Base-by-base conservation (phyloP, 1,140 invertebrate genomes). In the Brachionus plicatilis region DNA sequence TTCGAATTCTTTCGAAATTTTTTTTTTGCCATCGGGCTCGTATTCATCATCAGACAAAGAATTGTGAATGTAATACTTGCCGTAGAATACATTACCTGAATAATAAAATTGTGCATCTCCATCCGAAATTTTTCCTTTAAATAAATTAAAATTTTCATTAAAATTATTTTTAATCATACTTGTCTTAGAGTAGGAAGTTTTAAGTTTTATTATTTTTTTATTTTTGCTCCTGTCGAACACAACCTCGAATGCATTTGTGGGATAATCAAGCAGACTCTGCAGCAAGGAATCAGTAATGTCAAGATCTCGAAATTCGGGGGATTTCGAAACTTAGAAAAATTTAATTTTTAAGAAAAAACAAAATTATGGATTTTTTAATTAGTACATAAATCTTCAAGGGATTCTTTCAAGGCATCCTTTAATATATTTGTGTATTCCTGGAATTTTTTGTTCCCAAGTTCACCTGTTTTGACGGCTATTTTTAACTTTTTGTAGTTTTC, bases 401-500 rank as follows among this genome's bases (percentile, higher is more conserved):
- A 82, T 43, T 20, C 53, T 82, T 45, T 60, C 11, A 82, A 33
- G 8, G 79, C 33, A 43, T 65, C 41, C 11, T 82, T 82, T 33
- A 82, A 37, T 47, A 68, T 20, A 24, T 65, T 60, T 7, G 37
- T 82, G 41, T 65, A 82, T 24, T 60, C 33, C 11, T 65, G 17
- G 27, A 82, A 82, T 41, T 68, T 17, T 65, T 60, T 45, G n/a
- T 7, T 68, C n/a, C 60, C 53, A 37, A 82, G 24, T 14, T 82
- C 50, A 37, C 79, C 79, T 8, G 14, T 11, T 65, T 82, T 60
- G 6, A 41, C 33, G 3, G 53, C 53, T 33, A 37, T 65, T 17
- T 82, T 82, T 11, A 82, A 14, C n/a, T 43, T 82, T 60, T 60
- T 82, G 11, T 65, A 82, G 27, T 82, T 82, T 65, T 82, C 79